A percentile compares a stretch with the other conserved stretches of the same genome.
phyloP scores from a whole-genome alignment of 2,113 vertebrate genomes.

The Etheostoma spectabile region DNA sequence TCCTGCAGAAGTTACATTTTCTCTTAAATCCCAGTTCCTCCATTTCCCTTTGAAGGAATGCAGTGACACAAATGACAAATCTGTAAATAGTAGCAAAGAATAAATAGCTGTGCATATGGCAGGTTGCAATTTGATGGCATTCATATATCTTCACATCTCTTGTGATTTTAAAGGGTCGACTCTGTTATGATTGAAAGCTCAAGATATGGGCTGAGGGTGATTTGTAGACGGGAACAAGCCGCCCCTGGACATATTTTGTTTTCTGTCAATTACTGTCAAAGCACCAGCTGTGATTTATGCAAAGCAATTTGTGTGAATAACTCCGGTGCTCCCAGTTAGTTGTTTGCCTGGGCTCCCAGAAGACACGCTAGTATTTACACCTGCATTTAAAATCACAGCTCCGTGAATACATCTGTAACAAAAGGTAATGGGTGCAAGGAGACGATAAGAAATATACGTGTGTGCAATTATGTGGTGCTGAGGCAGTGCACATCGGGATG shows the following conservation, averaged over 20 bases:
- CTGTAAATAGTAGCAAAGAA: conserved; percentile 19
- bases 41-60: conserved; percentile 54
- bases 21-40: conserved; percentile 31
- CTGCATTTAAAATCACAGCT: conserved; percentile 34
- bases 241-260: conserved; percentile 67
- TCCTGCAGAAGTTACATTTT: conserved; percentile 39
- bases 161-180: conserved; percentile 23
- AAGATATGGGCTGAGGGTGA: conserved; percentile 40
- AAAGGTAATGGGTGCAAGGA: conserved; percentile 54
- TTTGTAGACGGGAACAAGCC: conserved; percentile 49
- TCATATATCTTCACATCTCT: conserved; percentile 25
- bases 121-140: conserved; percentile 25
- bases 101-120: conserved; percentile 23
- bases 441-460: conserved; percentile 52
- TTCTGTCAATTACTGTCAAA: conserved; percentile 79
- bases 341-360: conserved; percentile 69
- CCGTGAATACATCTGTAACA: conserved; percentile 53
- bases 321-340: conserved; percentile 64
- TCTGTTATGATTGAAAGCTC: conserved; percentile 49
- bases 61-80: conserved; percentile 48
- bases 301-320: conserved; percentile 75
- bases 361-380: conserved; percentile 71
- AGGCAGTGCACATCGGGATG: conserved; percentile 4
- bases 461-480: conserved; percentile 48
- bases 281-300: conserved; percentile 77